phyloP scores from a whole-genome alignment of 2,797 vertebrate genomes.

The Hozukius guyotensis region DNA sequence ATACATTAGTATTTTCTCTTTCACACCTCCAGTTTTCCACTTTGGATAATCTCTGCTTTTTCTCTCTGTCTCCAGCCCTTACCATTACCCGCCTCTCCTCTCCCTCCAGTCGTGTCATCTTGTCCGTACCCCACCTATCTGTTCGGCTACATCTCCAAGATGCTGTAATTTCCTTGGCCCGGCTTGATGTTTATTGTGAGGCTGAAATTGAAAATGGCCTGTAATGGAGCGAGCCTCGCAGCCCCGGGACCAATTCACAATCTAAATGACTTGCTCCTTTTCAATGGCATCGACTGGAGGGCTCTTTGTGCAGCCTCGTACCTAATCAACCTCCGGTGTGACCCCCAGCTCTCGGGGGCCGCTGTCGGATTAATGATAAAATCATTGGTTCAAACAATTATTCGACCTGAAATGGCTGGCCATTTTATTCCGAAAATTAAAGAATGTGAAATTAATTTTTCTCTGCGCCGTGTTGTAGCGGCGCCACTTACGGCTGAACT shows the following conservation, averaged over 20 bases:
- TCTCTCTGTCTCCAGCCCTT: constrained; percentile 19
- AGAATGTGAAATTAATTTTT: constrained; percentile 95
- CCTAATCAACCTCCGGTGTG: constrained; percentile 99
- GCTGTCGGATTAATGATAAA: constrained; percentile 98
- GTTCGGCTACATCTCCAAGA: constrained; percentile 98
- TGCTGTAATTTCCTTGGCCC: constrained; percentile 99
- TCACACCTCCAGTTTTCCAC: constrained; percentile 84
- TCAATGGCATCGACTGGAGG: constrained; percentile 98
- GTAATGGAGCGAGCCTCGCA: constrained; percentile 99
- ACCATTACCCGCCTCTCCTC: constrained; percentile 77
- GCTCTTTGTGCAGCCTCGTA: constrained; percentile 98
- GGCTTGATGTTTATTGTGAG: constrained; percentile 99
- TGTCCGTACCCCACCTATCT: constrained; percentile 96
- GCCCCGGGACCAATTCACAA: constrained; percentile 99
- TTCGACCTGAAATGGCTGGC: constrained; percentile 98
- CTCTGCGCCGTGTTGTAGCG: constrained; percentile 84
- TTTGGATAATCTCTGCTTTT: constrained; percentile 62
- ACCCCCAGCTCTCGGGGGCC: constrained; percentile 97
- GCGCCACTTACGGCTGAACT: constrained; percentile 95
- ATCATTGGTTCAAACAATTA: constrained; percentile 99
- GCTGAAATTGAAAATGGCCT: constrained; percentile 99
- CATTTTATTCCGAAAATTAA: constrained; percentile 98
- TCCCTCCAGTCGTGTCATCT: constrained; percentile 93
- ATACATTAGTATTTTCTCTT: constrained; percentile 2
- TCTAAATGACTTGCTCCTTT: constrained; percentile 99